A percentile compares a stretch with the other conserved stretches of the same genome.
phyloP scores from a whole-genome alignment of 2,797 vertebrate species.

The Neosilurus hyrtlii region DNA sequence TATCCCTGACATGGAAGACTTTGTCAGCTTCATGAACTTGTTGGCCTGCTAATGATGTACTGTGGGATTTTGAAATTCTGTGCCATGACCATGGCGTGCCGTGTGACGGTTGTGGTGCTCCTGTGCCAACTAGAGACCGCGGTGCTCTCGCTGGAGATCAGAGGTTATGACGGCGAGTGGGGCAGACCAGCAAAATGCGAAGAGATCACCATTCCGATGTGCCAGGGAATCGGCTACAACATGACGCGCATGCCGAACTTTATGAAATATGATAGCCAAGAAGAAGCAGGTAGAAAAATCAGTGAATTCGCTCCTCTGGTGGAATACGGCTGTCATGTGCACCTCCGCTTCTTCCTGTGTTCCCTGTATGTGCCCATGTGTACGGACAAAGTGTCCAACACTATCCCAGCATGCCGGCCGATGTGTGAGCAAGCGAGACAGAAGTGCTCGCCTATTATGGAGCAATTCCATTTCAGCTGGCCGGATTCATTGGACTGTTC shows the following conservation, averaged over 20 bases:
- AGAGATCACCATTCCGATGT: conserved; percentile 83
- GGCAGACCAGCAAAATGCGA: conserved; percentile 78
- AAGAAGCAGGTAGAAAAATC: conserved; percentile 80
- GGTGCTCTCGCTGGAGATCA: conserved; percentile 72
- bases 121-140: conserved; percentile 68
- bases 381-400: conserved; percentile 82
- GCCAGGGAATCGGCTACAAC: conserved; percentile 87
- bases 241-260: conserved; percentile 87
- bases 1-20: conserved; percentile 4
- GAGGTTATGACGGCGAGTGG: conserved; percentile 73
- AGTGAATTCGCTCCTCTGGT: conserved; percentile 83
- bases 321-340: conserved; percentile 83
- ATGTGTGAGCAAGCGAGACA: conserved; percentile 87
- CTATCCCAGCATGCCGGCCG: conserved; percentile 84
- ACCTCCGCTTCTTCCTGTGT: conserved; percentile 86
- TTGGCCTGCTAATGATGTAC: conserved; percentile 20
- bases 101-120: conserved; percentile 61
- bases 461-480: conserved; percentile 83
- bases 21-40: background rate
- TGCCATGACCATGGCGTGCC: conserved; percentile 60
- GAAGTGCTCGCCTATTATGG: conserved; percentile 84
- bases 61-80: conserved; percentile 21
- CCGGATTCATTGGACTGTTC: conserved; percentile 82
- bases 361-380: conserved; percentile 88
- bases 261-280: conserved; percentile 81